phyloP scores from a whole-genome alignment of 1,140 invertebrate genomes.

The Aleiodes sp. region DNA sequence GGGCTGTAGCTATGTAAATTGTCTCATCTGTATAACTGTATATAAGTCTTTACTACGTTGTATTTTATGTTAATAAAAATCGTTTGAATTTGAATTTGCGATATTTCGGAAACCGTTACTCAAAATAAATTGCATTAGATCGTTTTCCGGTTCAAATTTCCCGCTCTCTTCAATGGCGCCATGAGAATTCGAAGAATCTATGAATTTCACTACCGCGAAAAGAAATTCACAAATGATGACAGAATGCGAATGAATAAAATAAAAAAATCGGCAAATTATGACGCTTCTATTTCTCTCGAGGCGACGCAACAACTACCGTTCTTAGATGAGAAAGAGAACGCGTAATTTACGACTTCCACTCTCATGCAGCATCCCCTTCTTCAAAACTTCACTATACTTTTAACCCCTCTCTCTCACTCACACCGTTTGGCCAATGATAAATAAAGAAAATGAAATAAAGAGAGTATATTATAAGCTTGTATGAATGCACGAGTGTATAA shows the following conservation, averaged over 20 bases:
- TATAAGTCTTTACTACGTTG: too few species aligned
- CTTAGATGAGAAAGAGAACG: slow-evolving; percentile 3
- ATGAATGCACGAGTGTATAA: slow-evolving; percentile 39
- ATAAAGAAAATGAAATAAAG: neutral
- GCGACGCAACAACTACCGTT: slow-evolving; percentile 19
- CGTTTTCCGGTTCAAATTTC: too few species aligned
- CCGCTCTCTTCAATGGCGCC: too few species aligned
- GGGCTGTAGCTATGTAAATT: too few species aligned
- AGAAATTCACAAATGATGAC: neutral
- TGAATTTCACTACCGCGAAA: too few species aligned
- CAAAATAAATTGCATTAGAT: too few species aligned
- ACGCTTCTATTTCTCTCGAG: neutral
- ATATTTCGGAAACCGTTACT: too few species aligned
- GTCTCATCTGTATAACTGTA: too few species aligned
- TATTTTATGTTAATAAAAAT: too few species aligned
- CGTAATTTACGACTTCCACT: slow-evolving; percentile 23
- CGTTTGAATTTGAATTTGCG: too few species aligned
- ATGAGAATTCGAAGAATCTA: too few species aligned
- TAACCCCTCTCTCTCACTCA: slow-evolving; percentile 21
- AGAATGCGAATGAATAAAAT: neutral
- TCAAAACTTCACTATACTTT: slow-evolving; percentile 7
- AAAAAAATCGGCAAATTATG: too few species aligned
- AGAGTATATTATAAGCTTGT: neutral
- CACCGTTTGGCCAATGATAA: slow-evolving; percentile 5
- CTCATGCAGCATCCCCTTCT: neutral